Conservation (phyloP, 2,888 invertebrate genomes). For the Rhagium mordax region DNA sequence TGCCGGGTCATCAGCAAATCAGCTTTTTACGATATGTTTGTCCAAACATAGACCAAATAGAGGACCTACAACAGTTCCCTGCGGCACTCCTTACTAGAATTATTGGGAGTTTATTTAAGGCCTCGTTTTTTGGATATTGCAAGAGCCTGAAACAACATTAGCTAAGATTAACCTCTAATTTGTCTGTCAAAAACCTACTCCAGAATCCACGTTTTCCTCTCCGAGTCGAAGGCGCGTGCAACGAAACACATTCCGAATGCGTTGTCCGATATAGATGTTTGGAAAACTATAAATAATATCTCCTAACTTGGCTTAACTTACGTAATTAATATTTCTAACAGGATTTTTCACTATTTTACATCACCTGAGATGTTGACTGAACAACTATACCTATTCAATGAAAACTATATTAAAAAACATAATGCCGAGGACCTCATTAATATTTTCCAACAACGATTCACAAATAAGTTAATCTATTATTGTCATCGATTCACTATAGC, state of each 20-base stretch:
- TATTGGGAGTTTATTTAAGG: too few relatives aligned
- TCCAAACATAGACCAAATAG: too few relatives aligned
- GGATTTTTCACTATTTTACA: slow-evolving; percentile 51
- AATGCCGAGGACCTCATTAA: slow-evolving; percentile 6
- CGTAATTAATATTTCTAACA: slow-evolving; percentile 46
- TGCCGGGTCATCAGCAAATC: too few relatives aligned
- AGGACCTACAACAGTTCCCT: too few relatives aligned
- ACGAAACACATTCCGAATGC: not conserved
- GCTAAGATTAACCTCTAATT: too few relatives aligned
- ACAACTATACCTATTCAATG: slow-evolving; percentile 40
- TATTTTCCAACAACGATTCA: slow-evolving; percentile 14
- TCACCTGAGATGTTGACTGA: slow-evolving; percentile 57
- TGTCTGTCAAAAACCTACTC: too few relatives aligned
- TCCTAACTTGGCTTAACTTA: slow-evolving; percentile 31
- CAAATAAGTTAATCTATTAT: slow-evolving; percentile 30
- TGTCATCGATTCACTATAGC: slow-evolving; percentile 33
- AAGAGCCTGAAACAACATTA: too few relatives aligned
- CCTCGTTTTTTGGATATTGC: too few relatives aligned
- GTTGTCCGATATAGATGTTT: not conserved
- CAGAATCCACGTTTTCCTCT: too few relatives aligned
- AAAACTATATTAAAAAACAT: slow-evolving; percentile 31
- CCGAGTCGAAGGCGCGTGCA: not conserved
- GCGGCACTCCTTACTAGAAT: too few relatives aligned
- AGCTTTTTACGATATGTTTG: too few relatives aligned
- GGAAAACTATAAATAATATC: slow-evolving; percentile 24